Percentiles rank a stretch among this genome's conserved stretches.
Evolutionary conservation across 35 echinoderm and acorn worm species (phyloP).

Genomic region (Ophioderma brevispina): DNA sequence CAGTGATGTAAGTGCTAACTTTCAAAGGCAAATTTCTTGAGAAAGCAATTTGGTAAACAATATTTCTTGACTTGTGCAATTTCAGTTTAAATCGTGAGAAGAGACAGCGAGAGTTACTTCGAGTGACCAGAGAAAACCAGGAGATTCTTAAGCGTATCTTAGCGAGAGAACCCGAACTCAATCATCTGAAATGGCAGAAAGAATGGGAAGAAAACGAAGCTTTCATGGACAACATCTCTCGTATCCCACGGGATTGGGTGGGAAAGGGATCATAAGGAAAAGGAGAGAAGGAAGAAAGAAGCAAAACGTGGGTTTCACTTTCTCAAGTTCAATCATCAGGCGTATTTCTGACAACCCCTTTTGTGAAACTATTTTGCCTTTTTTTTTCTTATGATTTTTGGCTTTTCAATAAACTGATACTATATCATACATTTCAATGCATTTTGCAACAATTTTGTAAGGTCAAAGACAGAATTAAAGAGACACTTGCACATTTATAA

Average conservation of each 20-base stretch:
- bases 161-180: slow-evolving; percentile 95
- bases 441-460: too few species aligned
- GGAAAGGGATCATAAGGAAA: slow-evolving; percentile 85
- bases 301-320: slow-evolving; percentile 45
- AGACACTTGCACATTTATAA: too few species aligned
- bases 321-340: too few species aligned
- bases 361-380: too few species aligned
- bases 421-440: too few species aligned
- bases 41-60: too few species aligned
- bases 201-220: slow-evolving; percentile 97
- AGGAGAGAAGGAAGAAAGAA: slow-evolving; percentile 52
- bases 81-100: slow-evolving; percentile 95
- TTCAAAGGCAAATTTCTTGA: too few species aligned
- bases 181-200: slow-evolving; percentile 84
- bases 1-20: too few species aligned
- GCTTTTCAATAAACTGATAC: too few species aligned
- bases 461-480: too few species aligned
- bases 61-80: background rate
- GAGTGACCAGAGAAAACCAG: slow-evolving; percentile 94
- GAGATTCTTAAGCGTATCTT: slow-evolving; percentile 94
- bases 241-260: slow-evolving; percentile 97
- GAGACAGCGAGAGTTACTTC: slow-evolving; percentile 79
- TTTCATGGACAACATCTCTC: slow-evolving; percentile 94
- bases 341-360: too few species aligned
- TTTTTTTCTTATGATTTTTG: too few species aligned